Evolutionary conservation across 2,113 vertebrate species (phyloP).

Genomic region (Oenanthe oenanthe): DNA sequence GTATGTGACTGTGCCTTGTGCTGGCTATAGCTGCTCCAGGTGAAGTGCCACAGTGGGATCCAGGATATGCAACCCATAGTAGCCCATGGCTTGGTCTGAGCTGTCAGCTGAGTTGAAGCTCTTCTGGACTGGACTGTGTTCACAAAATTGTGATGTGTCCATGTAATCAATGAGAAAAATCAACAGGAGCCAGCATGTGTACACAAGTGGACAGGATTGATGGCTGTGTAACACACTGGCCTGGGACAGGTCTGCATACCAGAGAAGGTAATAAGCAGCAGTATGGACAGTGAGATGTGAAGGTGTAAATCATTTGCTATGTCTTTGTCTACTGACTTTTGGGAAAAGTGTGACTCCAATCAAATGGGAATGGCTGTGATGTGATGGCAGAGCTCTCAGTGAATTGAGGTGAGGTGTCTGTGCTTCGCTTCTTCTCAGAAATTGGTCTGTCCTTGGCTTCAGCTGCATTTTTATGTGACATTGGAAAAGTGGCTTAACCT

Average conservation of each 20-base stretch:
- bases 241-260: neutral
- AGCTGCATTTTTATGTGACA: conserved; percentile 3
- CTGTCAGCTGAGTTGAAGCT: neutral
- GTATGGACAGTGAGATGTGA: neutral
- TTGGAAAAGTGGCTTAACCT: conserved; percentile 28
- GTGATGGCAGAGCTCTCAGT: neutral
- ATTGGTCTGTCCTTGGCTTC: conserved; percentile 7
- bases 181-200: neutral
- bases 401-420: neutral
- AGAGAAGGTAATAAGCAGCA: neutral
- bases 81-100: neutral
- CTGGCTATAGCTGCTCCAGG: neutral
- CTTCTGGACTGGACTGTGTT: neutral
- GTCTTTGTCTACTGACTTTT: neutral
- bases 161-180: neutral
- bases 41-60: neutral
- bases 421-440: neutral
- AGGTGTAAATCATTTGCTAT: neutral
- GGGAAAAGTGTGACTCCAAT: neutral
- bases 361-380: neutral
- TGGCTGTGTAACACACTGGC: neutral
- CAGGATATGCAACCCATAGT: neutral
- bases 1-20: neutral
- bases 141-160: neutral
- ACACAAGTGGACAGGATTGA: neutral